Base-by-base conservation (phyloP, 2,113 vertebrate genomes). In the Papio anubis region DNA sequence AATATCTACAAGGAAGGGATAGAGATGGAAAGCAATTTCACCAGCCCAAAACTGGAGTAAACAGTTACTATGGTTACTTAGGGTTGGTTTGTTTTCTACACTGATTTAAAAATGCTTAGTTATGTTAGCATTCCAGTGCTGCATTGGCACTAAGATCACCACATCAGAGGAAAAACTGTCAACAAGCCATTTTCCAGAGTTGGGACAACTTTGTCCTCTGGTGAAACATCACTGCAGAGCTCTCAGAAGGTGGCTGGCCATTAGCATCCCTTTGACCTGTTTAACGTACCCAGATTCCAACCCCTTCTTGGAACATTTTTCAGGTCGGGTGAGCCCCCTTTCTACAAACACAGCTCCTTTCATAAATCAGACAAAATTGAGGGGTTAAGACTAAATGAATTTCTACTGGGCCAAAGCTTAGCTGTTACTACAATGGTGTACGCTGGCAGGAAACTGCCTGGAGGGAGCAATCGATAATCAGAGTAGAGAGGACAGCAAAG, bases 341-440 rank as follows among this genome's bases (percentile, higher is more conserved):
- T 84, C 64, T 92, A 88, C 2, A 84, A 92, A 40, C 30, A 14
- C 40, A 45, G 52, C 30, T 96, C 50, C 73, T 95, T 94, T 91
- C 14, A 96, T 93, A 95, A 96, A 92, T 95, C 76, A 93, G 90
- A 85, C n/a, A 48, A 96, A 81, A 75, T 66, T 79, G 79, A 57
- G 79, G 32, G 23, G 13, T 96, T 96, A 92, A 81, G 55, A 96
- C 0, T 23, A 61, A 97, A 86, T 94, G 92, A 76, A 88, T 88
- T 88, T 97, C 59, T 52, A 93, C 85, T 20, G n/a, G 94, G 66
- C 90, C 52, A 43, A 7, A 0, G 75, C 52, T 90, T 92, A 57
- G 81, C 78, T 95, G n/a, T 90, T 89, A 73, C 64, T 88, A 72
- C 92, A 81, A 6, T 90, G 68, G 89, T 95, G 61, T 21, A 40